Evolutionary conservation across 2,888 invertebrate genomes (phyloP).

Genomic region (Macrosoma leucophasiata): DNA sequence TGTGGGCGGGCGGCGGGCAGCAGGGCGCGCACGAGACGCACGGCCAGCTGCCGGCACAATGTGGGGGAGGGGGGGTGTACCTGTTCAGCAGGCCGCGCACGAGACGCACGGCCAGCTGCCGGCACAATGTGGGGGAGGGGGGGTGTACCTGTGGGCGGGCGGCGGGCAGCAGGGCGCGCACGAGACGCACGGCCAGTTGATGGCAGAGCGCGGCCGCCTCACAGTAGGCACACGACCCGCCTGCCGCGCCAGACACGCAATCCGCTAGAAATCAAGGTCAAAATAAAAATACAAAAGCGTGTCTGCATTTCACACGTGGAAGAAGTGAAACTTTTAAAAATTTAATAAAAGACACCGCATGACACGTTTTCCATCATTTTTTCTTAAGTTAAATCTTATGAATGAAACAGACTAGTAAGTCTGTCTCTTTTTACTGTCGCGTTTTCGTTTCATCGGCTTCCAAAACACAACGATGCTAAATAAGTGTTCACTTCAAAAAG

Average conservation of each 20-base stretch:
- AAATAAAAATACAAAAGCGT: too few relatives aligned
- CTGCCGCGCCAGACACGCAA: constrained; percentile 51
- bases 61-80: too few relatives aligned
- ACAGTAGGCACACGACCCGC: constrained; percentile 90
- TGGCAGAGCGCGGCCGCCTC: constrained; percentile 97
- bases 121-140: constrained; percentile 88
- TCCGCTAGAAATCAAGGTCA: constrained; percentile 38
- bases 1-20: constrained; percentile 84
- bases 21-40: constrained; percentile 86
- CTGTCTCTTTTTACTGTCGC: too few relatives aligned
- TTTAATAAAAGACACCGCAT: too few relatives aligned
- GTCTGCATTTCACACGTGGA: too few relatives aligned
- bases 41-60: constrained; percentile 95
- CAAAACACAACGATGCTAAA: too few relatives aligned
- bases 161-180: constrained; percentile 86
- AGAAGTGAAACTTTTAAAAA: too few relatives aligned
- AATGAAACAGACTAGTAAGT: too few relatives aligned
- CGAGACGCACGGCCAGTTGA: constrained; percentile 87
- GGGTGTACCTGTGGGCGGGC: constrained; percentile 79
- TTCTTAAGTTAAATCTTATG: too few relatives aligned
- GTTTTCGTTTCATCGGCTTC: too few relatives aligned
- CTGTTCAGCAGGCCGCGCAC: constrained; percentile 87
- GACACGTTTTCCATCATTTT: too few relatives aligned
- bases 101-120: constrained; percentile 89
- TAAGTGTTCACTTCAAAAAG: too few relatives aligned